Evolutionary conservation across 2,797 vertebrate genomes (phyloP).

Genomic region (Sternarchorhynchus goeldii): DNA sequence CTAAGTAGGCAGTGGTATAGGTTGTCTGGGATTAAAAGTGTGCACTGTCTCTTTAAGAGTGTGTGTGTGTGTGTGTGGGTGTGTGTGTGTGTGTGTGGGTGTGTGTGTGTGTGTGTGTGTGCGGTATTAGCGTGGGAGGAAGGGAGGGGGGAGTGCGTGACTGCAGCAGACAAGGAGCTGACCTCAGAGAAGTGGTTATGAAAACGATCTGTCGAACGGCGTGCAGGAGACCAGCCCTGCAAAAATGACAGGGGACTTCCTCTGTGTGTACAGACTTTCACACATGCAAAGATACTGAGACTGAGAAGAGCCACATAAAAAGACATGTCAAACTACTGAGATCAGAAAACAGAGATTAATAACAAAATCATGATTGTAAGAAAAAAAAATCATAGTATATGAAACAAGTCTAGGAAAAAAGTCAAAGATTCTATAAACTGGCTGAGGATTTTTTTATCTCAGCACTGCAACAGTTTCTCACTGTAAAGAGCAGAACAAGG

Average conservation of each 20-base stretch:
- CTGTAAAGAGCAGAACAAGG: constrained; percentile 35
- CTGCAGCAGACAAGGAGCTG: constrained; percentile 86
- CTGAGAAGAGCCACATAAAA: neutral
- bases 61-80: neutral
- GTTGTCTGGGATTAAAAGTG: constrained; percentile 62
- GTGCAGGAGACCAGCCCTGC: constrained; percentile 72
- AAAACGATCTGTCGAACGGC: constrained; percentile 85
- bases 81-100: constrained; percentile 21
- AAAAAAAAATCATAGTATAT: neutral
- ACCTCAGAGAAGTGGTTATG: constrained; percentile 92
- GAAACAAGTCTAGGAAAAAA: neutral
- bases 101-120: neutral
- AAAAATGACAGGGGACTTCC: constrained; percentile 74
- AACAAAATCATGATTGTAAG: neutral
- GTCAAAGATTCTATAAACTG: constrained; percentile 33
- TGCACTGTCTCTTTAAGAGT: constrained; percentile 68
- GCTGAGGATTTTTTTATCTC: constrained; percentile 41
- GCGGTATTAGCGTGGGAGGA: constrained; percentile 64
- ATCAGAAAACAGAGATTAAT: neutral
- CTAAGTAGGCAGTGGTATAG: constrained; percentile 61
- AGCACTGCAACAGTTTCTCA: constrained; percentile 39
- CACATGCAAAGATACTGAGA: constrained; percentile 22
- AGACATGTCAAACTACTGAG: neutral
- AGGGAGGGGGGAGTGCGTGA: constrained; percentile 81
- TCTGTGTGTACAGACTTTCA: constrained; percentile 33